Conservation (phyloP, 2,888 invertebrate species). For the Barypeithes pellucidus region DNA sequence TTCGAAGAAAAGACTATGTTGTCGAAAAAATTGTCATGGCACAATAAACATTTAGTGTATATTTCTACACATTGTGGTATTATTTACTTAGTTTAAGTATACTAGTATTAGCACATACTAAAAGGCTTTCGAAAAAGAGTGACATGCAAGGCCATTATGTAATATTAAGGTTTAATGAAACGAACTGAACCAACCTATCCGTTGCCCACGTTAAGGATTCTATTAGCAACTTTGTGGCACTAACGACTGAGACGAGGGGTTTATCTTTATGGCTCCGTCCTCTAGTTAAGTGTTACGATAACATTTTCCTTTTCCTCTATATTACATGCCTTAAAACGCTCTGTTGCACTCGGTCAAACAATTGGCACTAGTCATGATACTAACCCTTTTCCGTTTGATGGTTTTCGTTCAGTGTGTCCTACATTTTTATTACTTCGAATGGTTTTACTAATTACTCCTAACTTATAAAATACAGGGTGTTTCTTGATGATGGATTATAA, state of each 20-base stretch:
- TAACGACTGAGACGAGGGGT: background rate
- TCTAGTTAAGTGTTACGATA: background rate
- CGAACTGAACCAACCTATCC: background rate
- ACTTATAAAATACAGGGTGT: no score
- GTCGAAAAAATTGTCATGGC: no score
- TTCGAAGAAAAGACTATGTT: no score
- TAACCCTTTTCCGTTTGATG: conserved; percentile 97
- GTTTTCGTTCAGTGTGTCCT: conserved; percentile 96
- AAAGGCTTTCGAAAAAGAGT: no score
- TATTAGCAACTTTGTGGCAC: background rate
- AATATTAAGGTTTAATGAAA: no score
- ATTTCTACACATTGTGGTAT: no score
- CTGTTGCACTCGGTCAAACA: conserved; percentile 95
- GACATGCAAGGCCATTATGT: no score
- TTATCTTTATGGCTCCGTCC: background rate
- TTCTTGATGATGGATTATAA: no score
- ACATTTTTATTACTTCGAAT: conserved; percentile 93
- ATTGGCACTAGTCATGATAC: conserved; percentile 95
- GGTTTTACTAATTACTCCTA: no score
- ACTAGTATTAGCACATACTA: no score
- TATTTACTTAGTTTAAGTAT: no score
- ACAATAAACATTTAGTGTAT: no score
- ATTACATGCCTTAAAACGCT: conserved; percentile 90
- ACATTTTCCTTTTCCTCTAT: conserved; percentile 52
- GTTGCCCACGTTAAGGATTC: background rate